Conservation (phyloP, 2,113 vertebrate genomes). For the Abramis brama region DNA sequence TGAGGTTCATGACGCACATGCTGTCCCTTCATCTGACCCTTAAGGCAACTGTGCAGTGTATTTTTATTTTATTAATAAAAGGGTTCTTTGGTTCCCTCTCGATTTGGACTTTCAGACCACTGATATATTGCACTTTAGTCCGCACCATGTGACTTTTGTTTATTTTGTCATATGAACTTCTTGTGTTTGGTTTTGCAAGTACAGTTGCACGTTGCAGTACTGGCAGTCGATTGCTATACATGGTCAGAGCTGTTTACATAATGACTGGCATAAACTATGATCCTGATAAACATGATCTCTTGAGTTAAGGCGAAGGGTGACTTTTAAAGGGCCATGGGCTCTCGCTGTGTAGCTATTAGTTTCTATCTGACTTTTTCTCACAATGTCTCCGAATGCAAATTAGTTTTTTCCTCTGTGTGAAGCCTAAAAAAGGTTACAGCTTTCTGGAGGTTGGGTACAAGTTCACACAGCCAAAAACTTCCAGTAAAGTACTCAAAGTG, state of each 20-base stretch:
- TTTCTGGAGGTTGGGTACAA: slow-evolving; percentile 24
- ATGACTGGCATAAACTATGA: slow-evolving; percentile 39
- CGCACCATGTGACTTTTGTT: neutral
- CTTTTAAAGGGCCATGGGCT: slow-evolving; percentile 3
- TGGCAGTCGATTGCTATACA: slow-evolving; percentile 15
- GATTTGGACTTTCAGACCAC: neutral
- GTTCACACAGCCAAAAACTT: neutral
- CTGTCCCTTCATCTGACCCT: slow-evolving; percentile 15
- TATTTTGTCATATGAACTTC: slow-evolving; percentile 22
- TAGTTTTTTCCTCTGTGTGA: neutral
- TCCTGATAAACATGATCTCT: slow-evolving; percentile 28
- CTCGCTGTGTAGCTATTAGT: neutral
- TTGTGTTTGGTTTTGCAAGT: neutral
- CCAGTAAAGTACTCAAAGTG: slow-evolving; percentile 1
- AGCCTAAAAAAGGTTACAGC: neutral
- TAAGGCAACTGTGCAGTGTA: neutral
- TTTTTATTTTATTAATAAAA: slow-evolving; percentile 24
- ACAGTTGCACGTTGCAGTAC: slow-evolving; percentile 28
- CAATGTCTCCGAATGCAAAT: neutral
- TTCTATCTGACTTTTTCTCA: neutral
- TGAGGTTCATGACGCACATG: slow-evolving; percentile 21
- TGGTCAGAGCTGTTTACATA: slow-evolving; percentile 33
- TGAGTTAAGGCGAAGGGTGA: slow-evolving; percentile 4
- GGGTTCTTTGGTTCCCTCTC: neutral
- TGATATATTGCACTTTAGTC: neutral